Percentiles rank a stretch among this genome's conserved stretches.
phyloP scores from a whole-genome alignment of 92 coral and sea anemone species.

The Siderastrea radians region DNA sequence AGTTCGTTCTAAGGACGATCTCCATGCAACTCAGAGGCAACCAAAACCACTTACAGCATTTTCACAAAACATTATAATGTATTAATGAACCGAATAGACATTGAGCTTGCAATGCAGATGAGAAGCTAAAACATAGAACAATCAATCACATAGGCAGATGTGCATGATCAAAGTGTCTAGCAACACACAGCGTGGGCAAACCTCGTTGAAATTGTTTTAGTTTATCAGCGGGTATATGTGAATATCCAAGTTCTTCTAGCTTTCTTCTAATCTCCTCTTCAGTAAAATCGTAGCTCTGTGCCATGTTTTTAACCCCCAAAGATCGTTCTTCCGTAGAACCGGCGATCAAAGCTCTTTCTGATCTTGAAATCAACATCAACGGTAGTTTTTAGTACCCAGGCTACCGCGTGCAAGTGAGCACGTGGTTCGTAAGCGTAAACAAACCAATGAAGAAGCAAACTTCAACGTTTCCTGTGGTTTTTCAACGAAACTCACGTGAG shows the following conservation, averaged over 20 bases:
- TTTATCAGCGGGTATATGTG: conserved; percentile 88
- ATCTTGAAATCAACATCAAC: conserved; percentile 28
- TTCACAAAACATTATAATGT: not conserved
- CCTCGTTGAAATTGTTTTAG: conserved; percentile 89
- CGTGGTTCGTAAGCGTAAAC: conserved; percentile 36
- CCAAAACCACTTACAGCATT: not conserved
- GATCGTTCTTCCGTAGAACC: too few relatives aligned
- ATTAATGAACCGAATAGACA: not conserved
- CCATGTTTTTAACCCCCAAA: conserved; percentile 15
- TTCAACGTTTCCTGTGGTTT: not conserved
- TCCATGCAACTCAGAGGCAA: not conserved
- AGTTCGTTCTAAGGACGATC: too few relatives aligned
- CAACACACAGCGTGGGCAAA: conserved; percentile 13
- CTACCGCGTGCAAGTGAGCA: not conserved
- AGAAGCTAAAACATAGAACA: not conserved
- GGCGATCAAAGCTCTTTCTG: too few relatives aligned
- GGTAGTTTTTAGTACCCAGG: conserved; percentile 45
- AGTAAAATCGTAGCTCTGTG: conserved; percentile 76
- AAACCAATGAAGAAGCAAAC: not conserved
- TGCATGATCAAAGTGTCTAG: not conserved
- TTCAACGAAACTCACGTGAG: conserved; percentile 21
- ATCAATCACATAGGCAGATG: not conserved
- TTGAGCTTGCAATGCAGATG: not conserved
- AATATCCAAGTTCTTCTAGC: conserved; percentile 89
- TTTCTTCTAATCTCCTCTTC: conserved; percentile 93